Base-by-base conservation (phyloP, 1,140 invertebrate genomes). In the Mesaphorura yosii region DNA sequence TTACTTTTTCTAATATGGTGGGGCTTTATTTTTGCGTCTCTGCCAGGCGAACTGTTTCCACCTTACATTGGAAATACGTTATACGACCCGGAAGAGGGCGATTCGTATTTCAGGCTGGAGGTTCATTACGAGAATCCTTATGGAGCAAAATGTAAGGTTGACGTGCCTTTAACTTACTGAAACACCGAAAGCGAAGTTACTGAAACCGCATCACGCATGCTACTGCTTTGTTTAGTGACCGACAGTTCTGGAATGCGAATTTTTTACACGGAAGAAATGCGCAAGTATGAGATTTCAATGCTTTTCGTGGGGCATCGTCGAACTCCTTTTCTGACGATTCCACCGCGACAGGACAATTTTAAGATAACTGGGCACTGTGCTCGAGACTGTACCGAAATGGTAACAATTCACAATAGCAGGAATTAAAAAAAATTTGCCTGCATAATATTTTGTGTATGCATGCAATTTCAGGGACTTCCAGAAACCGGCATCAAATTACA, bases 71-170 rank as follows among this genome's bases (percentile, higher is more conserved):
- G 87, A 25, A 76, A 87, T 50, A 84, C 86, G 72, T 90, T 22
- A 82, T 79, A 3, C 80, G 81, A 55, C 75, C 74, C 50, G 69
- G 75, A 25, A 59, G 60, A 23, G 76, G 81, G 81, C 41, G 76
- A 46, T 17, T 79, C 77, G 1, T 90, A 82, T 71, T 89, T 87
- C 68, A 86, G 88, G 82, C 71, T 90, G 1, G 86, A 91, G 71
- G 78, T 87, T 58, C 88, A 91, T 70, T 91, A 89, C 66, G 86
- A 89, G 64, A 88, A 84, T 72, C 81, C 80, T 75, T 80, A 70
- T 66, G 67, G 65, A 26, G 1, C 38, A 39, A 7, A 22, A 50
- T 17, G 44, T 44, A 51, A 12, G 6, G n/a, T n/a, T n/a, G n/a
- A n/a, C n/a, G n/a, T n/a, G n/a, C n/a, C n/a, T 46, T 23, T 23